Evolutionary conservation across 2,113 vertebrate species (phyloP), one percentile per base, ranked within the genome.

Genomic region (Lontra canadensis): DNA sequence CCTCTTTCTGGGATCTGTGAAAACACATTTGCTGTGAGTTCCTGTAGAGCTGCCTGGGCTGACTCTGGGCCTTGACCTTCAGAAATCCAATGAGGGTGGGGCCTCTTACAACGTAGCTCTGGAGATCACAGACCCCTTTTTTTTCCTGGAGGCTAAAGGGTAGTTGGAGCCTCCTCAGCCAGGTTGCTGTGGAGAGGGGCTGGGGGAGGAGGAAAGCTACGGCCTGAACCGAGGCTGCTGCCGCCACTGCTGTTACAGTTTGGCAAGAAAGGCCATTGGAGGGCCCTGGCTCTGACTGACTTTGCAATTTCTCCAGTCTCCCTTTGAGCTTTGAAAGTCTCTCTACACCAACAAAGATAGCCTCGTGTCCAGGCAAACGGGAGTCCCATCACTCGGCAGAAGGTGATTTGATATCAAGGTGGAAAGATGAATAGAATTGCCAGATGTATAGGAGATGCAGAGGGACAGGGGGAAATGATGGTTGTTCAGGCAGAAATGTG

Each of bases 361-460:
- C 39, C 69, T 87, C 0, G 80, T 97, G 88, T 97, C 94, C 57
- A 90, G 2, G 36, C 92, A 71, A 97, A 96, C 80, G 97, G 71
- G 36, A 98, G 25, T 84, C 69, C 94, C 44, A 84, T 90, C 49
- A 90, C 4, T 83, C 96, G 39, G 87, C 67, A 96, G 87, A 97
- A 95, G 4, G 17, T 2, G 20, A 98, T 36, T 21, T 92, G 94
- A 65, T 31, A 44, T 95, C 97, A 96, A 8, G 7, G 34, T 1
- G 0, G 26, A 44, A 31, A 57, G 36, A 6, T 1, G 49, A 73
- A 21, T 11, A 67, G 3, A n/a, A 9, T 3, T 26, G 14, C 10
- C 0, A 4, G 12, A 90, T 3, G 83, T 71, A 12, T 3, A 34
- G 29, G n/a, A 87, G 55, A 81, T 36, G 63, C 0, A 31, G 74